Base-by-base conservation (phyloP, 1,140 invertebrate genomes). In the Ostrea edulis region DNA sequence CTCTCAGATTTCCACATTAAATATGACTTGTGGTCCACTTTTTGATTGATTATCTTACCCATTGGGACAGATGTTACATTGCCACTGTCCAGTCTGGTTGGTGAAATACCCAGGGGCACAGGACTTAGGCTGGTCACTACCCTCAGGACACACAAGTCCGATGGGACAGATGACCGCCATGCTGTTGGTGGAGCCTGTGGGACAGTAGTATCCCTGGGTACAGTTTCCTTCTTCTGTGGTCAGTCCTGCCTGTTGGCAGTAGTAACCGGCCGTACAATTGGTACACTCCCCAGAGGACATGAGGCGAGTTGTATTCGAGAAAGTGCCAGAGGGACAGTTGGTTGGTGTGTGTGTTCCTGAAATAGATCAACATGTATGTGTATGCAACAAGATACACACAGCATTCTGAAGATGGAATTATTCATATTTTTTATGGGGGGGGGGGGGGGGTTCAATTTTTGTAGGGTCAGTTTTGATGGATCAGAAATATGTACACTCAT, bases 201-300 rank as follows among this genome's bases (percentile, higher is more conserved):
- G 93, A 85, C 94, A 94, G 91, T 94, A 94, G 87, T 93, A 94
- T 0, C 94, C 94, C 35, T 92, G 91, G 29, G 91, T 91, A 90
- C 94, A 94, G 7, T 87, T 87, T 5, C 92, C 93, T 54, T 94
- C 91, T n/a, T 91, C 93, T 14, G 86, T 82, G 4, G 92, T 93
- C 8, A 94, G 90, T 14, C 94, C 94, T 11, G 91, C 92, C 12
- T 88, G 90, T 52, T 92, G 89, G 87, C 94, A 94, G 86, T 93
- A 94, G 77, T 68, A 94, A 5, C 94, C 94, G 8, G 92, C 92
- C 12, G 92, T 93, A 89, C 94, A 94, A 71, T 90, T 86, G 0
- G 92, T 93, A 88, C 94, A 94, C 22, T 94, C 89, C 3, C 29
- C 22, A 35, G 81, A 89, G 22, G 90, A 82, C 2, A 81, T 89